Evolutionary conservation across 2,113 vertebrate species (phyloP), one percentile per base, ranked within the genome.

Genomic region (Prochilodus magdalenae): DNA sequence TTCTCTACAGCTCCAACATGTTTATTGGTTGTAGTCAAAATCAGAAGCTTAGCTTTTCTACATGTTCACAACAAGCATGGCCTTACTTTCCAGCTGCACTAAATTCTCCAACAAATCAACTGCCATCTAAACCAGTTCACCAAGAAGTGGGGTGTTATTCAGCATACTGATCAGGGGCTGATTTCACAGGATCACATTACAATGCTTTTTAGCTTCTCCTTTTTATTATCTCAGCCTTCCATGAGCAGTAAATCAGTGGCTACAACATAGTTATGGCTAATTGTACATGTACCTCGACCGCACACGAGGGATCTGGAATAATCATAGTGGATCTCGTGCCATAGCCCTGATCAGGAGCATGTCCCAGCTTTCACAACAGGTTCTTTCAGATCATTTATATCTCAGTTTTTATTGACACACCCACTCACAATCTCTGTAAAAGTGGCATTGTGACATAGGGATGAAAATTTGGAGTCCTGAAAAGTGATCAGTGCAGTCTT

Each of bases 381-480:
- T 53, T 67, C 89, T 84, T 24, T 82, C 5, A 55, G 30, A 24
- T 27, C 13, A 16, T 65, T 75, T 77, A n/a, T 26, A n/a, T 72
- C 66, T 79, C 47, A 4, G 40, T 73, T 65, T 86, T 80, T 83
- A 83, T 79, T 81, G 51, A 67, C 27, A 80, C 29, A 94, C 10
- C 57, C 20, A 16, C 93, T 90, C 40, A 15, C 81, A 88, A 83
- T 20, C 89, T 84, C 85, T 88, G 81, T 36, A 74, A 75, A 44
- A 40, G 60, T 55, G 22, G 16, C 60, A 75, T 65, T 15, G 44
- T 63, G 14, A 59, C 36, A 69, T 33, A 70, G 2, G 27, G 24
- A 57, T 51, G 27, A 70, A 15, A 80, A 77, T 44, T 36, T 62
- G 65, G 26, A 79, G 73, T 86, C 16, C 47, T 49, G 26, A 33